Evolutionary conservation across 2,797 vertebrate species (phyloP).

Genomic region (Ctenosaura bakeri): DNA sequence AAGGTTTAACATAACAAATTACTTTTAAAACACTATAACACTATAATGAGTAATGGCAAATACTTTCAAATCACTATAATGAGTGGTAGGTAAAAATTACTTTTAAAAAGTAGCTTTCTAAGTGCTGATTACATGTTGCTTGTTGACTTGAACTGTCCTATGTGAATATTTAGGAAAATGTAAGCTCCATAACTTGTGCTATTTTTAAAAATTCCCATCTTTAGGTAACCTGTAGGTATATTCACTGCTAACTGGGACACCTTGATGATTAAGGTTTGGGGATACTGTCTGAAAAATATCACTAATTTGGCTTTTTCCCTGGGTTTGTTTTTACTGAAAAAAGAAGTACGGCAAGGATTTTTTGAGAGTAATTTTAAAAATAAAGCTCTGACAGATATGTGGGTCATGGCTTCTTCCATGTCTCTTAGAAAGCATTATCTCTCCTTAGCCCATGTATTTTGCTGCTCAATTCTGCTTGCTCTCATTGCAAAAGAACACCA

Average conservation of each 20-base stretch:
- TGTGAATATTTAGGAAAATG: slow-evolving; percentile 18
- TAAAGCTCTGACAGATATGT: not conserved
- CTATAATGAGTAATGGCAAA: no score
- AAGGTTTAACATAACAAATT: no score
- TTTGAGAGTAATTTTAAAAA: not conserved
- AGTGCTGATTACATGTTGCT: not conserved
- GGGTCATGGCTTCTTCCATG: not conserved
- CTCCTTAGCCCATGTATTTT: not conserved
- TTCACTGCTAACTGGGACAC: slow-evolving; percentile 41
- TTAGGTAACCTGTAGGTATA: not conserved
- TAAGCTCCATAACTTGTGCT: slow-evolving; percentile 38
- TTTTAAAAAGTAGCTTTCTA: no score
- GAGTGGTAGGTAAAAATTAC: no score
- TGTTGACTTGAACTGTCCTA: slow-evolving; percentile 29
- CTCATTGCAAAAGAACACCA: not conserved
- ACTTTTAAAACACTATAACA: no score
- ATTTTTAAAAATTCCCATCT: not conserved
- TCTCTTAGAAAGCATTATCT: no score
- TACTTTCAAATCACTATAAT: no score
- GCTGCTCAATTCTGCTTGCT: not conserved
- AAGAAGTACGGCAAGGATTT: not conserved
- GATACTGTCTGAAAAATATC: slow-evolving; percentile 3
- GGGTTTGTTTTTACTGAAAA: not conserved
- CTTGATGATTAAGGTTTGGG: slow-evolving; percentile 43
- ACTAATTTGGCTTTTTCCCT: not conserved